Evolutionary conservation across 2,797 vertebrate genomes (phyloP), one percentile per base, ranked within the genome.

Genomic region (Poeciliopsis turneri): DNA sequence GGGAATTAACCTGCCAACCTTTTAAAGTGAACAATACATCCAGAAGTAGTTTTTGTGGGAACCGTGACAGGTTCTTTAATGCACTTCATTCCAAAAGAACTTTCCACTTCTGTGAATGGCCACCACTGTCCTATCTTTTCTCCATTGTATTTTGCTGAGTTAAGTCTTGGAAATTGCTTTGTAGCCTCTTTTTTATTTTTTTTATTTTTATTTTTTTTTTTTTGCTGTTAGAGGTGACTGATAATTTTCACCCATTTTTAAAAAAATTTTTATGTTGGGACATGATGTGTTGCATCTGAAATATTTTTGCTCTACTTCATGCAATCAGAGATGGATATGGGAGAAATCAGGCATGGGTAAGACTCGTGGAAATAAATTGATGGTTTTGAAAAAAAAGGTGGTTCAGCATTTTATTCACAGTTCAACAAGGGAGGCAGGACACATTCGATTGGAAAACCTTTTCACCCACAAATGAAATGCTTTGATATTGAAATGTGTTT

Each of bases 11-110:
- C 64, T 82, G 73, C 81, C 82, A 89, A n/a, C 53, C 28, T 55
- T 78, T 75, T 78, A 30, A 81, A 76, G 75, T 77, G 39, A 85
- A 80, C 73, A 75, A 30, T 81, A 70, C n/a, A 30, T 59, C n/a
- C 47, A 33, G 16, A 80, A 78, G 64, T 41, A 51, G 47, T 69
- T 76, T 79, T 64, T 85, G 25, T 36, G 28, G 61, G 46, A 83
- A 36, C n/a, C 3, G 72, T n/a, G 53, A 45, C 72, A 46, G 9
- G 10, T 23, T 72, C 43, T 55, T 66, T 51, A 81, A 83, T 47
- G 78, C 45, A 74, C 69, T 77, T 78, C 25, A 55, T 70, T 81
- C 39, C 45, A 43, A 43, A 33, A 75, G 57, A 53, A 53, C 51
- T 66, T 18, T 66, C 61, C 61, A 39, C 33, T 20, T 36, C 61